These are phyloP conservation scores for Entomyzon cyanotis DNA, from an alignment of 2,113 vertebrate genomes.

Conservation along the genomic window DNA sequence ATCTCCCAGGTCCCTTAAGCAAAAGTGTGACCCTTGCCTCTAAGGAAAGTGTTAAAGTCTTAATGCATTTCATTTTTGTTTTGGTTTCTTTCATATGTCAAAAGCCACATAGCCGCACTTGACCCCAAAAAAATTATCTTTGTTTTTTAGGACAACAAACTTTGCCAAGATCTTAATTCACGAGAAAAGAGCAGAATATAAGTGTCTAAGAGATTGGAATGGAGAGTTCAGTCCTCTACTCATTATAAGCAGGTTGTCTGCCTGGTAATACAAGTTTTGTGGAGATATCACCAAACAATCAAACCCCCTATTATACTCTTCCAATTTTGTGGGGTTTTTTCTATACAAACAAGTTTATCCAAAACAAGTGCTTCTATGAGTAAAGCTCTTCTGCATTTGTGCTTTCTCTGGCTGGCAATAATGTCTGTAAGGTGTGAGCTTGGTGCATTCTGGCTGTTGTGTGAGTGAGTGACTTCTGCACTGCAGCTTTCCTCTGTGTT, in stretches of 20 bases:
- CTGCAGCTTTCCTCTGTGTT: not conserved
- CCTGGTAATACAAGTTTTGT: not conserved
- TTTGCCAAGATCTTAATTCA: not conserved
- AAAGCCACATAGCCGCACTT: rapidly evolving
- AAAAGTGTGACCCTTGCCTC: not conserved
- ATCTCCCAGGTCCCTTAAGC: not conserved
- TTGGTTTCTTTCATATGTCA: not conserved
- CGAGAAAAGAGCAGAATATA: not conserved
- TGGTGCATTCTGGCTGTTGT: not conserved
- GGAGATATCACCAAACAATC: not conserved
- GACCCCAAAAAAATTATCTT: rapidly evolving
- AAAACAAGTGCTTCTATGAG: not conserved
- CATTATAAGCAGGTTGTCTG: not conserved
- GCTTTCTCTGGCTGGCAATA: not conserved
- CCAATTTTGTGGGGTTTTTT: not conserved
- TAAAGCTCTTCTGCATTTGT: not conserved
- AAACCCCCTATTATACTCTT: not conserved
- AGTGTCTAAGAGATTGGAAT: not conserved
- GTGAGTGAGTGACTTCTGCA: not conserved
- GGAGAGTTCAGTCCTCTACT: not conserved
- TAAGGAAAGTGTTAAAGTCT: not conserved
- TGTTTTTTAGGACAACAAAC: not conserved
- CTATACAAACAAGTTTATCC: not conserved
- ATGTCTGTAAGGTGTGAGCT: not conserved
- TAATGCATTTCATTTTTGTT: not conserved